Percentiles rank a stretch among this genome's conserved stretches.
These are phyloP conservation scores for Druon quercuslanigerum DNA, from an alignment of 1,140 invertebrate genomes.

Conservation along the genomic window DNA sequence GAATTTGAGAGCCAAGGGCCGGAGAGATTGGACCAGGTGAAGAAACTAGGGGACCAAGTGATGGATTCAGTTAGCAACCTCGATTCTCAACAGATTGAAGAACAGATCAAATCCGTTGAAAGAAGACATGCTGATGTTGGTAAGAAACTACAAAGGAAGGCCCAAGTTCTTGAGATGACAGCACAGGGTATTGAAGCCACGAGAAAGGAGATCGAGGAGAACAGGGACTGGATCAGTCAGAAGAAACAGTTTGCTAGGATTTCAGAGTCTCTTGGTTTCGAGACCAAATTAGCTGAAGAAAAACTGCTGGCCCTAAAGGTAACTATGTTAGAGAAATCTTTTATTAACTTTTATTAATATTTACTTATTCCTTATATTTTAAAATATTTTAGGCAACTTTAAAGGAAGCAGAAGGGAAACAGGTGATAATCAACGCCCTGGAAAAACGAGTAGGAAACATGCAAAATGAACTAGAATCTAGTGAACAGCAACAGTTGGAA, in stretches of 20 bases:
- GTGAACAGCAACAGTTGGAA: constrained; percentile 85
- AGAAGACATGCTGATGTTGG: constrained; percentile 87
- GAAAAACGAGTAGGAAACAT: constrained; percentile 89
- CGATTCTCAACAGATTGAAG: constrained; percentile 93
- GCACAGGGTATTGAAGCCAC: constrained; percentile 87
- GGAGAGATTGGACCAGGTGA: constrained; percentile 80
- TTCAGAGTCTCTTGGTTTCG: constrained; percentile 83
- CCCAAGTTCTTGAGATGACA: constrained; percentile 86
- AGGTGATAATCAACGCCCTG: constrained; percentile 86
- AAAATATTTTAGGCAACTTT: constrained; percentile 77
- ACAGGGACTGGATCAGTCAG: constrained; percentile 87
- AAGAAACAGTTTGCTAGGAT: constrained; percentile 82
- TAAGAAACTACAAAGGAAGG: constrained; percentile 89
- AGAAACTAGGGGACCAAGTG: constrained; percentile 81
- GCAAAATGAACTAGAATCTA: constrained; percentile 88
- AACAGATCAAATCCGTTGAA: constrained; percentile 88
- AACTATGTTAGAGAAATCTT: constrained; percentile 33
- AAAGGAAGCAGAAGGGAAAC: constrained; percentile 90
- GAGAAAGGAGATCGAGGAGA: constrained; percentile 83
- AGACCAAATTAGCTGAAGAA: constrained; percentile 85
- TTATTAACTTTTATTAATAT: background rate
- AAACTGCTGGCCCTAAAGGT: constrained; percentile 82
- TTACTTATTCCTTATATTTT: too few species aligned
- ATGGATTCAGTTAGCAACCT: constrained; percentile 88
- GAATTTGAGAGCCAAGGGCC: constrained; percentile 84